These are phyloP conservation scores for Megalopta genalis DNA, from an alignment of 1,140 invertebrate species.

Conservation along the genomic window DNA sequence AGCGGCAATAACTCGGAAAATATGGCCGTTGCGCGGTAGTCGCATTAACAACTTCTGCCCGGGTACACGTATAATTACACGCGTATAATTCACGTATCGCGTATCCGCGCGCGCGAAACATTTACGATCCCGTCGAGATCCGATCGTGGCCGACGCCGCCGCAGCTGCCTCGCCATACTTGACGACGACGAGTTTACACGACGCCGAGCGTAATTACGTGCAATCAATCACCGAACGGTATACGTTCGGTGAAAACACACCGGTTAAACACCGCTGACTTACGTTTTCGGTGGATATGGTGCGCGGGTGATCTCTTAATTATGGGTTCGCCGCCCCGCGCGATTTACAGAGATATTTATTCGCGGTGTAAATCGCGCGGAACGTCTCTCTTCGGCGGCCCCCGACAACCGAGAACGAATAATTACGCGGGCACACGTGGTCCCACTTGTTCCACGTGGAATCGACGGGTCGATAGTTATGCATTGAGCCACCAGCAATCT, in stretches of 20 bases:
- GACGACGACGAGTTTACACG: not conserved
- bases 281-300: conserved; percentile 18
- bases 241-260: conserved; percentile 7
- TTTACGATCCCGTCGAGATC: conserved; percentile 14
- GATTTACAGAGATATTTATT: conserved; percentile 28
- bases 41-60: conserved; percentile 28
- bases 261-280: conserved; percentile 36
- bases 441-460: conserved; percentile 2
- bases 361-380: conserved; percentile 23
- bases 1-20: conserved; percentile 20
- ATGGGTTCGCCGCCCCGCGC: not conserved
- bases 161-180: not conserved
- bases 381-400: not conserved
- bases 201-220: conserved; percentile 34
- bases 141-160: not conserved
- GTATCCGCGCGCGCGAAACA: conserved; percentile 18
- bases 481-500: not conserved
- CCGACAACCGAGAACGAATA: not conserved
- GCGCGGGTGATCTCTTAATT: conserved; percentile 50
- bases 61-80: conserved; percentile 42
- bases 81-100: conserved; percentile 49
- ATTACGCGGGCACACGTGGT: conserved; percentile 7
- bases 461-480: not conserved
- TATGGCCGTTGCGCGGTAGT: conserved; percentile 35
- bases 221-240: conserved; percentile 35